phyloP scores from a whole-genome alignment of 2,113 vertebrate species.

The Gymnarchus niloticus region DNA sequence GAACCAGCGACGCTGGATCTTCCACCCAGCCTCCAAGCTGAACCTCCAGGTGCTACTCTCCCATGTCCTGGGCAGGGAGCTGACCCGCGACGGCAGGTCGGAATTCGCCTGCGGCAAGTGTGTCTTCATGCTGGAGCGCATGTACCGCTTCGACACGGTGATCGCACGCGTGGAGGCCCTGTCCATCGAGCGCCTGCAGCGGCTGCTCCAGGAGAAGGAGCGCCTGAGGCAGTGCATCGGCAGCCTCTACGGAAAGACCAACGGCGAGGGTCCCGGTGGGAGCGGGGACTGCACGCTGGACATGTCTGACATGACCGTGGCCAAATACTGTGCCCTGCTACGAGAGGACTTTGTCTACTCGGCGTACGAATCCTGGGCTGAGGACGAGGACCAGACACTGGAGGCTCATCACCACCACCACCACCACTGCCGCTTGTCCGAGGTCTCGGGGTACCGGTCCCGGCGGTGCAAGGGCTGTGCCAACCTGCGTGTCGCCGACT shows the following conservation, averaged over 20 bases:
- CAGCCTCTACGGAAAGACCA: constrained; percentile 77
- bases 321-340: constrained; percentile 70
- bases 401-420: constrained; percentile 62
- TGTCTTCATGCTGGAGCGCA: constrained; percentile 75
- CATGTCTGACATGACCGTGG: constrained; percentile 65
- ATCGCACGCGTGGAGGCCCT: constrained; percentile 73
- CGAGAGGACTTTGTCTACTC: constrained; percentile 85
- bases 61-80: constrained; percentile 67
- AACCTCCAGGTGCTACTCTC: constrained; percentile 75
- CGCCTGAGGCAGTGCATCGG: constrained; percentile 81
- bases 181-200: constrained; percentile 74
- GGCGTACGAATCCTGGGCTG: constrained; percentile 81
- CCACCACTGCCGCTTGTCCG: constrained; percentile 58
- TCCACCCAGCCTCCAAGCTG: constrained; percentile 67
- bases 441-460: constrained; percentile 53
- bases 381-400: constrained; percentile 65
- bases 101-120: constrained; percentile 78
- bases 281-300: constrained; percentile 55
- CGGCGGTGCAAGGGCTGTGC: constrained; percentile 79
- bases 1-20: constrained; percentile 77
- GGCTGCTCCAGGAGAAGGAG: constrained; percentile 84
- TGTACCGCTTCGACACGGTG: constrained; percentile 74
- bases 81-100: constrained; percentile 65
- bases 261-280: constrained; percentile 40
- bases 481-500: constrained; percentile 74